Percentiles rank a stretch among this genome's conserved stretches.
phyloP scores from a whole-genome alignment of 2,888 invertebrate species.

The Ormyrus rosae region DNA sequence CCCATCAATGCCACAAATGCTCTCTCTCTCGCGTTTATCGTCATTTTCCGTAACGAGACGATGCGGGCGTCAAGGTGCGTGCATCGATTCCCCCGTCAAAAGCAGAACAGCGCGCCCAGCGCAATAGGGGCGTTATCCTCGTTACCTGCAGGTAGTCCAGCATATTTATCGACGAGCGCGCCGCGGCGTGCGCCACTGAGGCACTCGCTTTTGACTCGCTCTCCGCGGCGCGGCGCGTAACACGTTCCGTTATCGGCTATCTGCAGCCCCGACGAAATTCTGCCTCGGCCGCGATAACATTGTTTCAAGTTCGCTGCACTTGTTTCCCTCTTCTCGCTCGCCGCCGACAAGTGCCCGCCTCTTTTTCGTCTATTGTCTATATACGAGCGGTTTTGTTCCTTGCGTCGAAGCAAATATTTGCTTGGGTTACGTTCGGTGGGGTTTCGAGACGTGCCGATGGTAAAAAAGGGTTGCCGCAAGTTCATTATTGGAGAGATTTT shows the following conservation, averaged over 20 bases:
- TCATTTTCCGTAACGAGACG: slow-evolving; percentile 1
- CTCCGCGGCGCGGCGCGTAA: slow-evolving; percentile 7
- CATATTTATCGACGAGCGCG: neutral
- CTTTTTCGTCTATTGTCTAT: neutral
- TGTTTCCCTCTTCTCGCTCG: neutral
- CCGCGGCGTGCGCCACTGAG: too few relatives aligned
- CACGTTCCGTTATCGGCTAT: slow-evolving; percentile 32
- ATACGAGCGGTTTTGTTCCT: neutral
- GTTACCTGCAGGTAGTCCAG: slow-evolving; percentile 28
- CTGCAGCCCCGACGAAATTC: slow-evolving; percentile 36
- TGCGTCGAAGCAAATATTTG: neutral
- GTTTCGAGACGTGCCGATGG: too few relatives aligned
- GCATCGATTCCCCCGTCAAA: slow-evolving; percentile 55
- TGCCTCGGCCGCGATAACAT: slow-evolving; percentile 24
- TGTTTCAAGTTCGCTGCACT: slow-evolving; percentile 45
- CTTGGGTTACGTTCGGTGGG: too few relatives aligned
- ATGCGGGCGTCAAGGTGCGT: slow-evolving; percentile 66
- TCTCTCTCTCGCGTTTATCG: slow-evolving; percentile 21
- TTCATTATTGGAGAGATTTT: too few relatives aligned
- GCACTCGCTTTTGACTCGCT: neutral
- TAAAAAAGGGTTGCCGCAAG: too few relatives aligned
- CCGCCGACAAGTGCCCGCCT: neutral
- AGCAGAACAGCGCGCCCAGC: slow-evolving; percentile 29
- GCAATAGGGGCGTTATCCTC: slow-evolving; percentile 61
- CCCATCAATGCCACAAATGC: slow-evolving; percentile 13